These are phyloP conservation scores for Ormyrus nitidulus DNA, from an alignment of 2,888 invertebrate genomes.

Conservation along the genomic window DNA sequence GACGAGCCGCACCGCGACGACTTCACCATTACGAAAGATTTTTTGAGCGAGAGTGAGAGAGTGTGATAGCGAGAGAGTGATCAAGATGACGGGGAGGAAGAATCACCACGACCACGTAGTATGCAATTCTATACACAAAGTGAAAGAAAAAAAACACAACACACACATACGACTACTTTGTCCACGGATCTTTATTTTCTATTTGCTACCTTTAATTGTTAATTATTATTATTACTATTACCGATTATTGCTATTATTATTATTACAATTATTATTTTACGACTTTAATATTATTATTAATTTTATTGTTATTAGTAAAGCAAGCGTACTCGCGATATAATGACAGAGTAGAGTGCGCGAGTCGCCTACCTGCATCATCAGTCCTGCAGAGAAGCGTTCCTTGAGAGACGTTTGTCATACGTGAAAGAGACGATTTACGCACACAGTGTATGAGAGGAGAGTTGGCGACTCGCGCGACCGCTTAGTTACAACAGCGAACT, in stretches of 20 bases:
- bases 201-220: conserved; percentile 51
- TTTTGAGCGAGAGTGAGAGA: conserved; percentile 18
- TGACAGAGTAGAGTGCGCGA: conserved; percentile 31
- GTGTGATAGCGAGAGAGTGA: conserved; percentile 27
- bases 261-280: conserved; percentile 52
- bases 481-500: conserved; percentile 21
- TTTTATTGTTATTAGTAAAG: conserved; percentile 45
- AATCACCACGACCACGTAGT: conserved; percentile 63
- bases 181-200: conserved; percentile 61
- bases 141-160: conserved; percentile 38
- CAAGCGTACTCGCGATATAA: conserved; percentile 13
- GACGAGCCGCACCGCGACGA: background rate
- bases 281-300: conserved; percentile 39
- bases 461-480: conserved; percentile 37
- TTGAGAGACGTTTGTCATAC: background rate
- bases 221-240: conserved; percentile 54
- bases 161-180: conserved; percentile 35
- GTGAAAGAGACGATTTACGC: conserved; percentile 36
- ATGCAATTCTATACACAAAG: conserved; percentile 61
- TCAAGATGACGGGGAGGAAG: conserved; percentile 51
- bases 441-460: conserved; percentile 24
- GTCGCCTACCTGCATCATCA: conserved; percentile 8
- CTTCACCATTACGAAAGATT: conserved; percentile 1
- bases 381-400: background rate
- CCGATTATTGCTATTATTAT: conserved; percentile 56